phyloP scores from a whole-genome alignment of 2,113 vertebrate species.

The Pachyramphus minor region DNA sequence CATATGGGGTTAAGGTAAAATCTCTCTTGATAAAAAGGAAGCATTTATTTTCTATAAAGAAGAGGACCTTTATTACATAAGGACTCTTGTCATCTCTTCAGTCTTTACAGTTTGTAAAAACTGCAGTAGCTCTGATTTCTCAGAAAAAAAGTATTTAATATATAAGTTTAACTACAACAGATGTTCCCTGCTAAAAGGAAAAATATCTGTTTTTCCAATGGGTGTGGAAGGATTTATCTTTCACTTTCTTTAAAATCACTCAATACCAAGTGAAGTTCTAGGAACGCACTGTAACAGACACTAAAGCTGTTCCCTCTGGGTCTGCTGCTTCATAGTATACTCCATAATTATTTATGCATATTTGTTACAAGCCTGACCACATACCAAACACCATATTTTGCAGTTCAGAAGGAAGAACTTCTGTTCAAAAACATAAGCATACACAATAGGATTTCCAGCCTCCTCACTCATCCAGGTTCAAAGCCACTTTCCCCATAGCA shows the following conservation, averaged over 20 bases:
- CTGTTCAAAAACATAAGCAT: not conserved
- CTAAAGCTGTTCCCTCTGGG: not conserved
- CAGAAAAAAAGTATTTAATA: not conserved
- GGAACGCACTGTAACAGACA: not conserved
- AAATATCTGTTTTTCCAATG: constrained; percentile 33
- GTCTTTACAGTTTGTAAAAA: not conserved
- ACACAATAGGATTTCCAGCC: constrained; percentile 27
- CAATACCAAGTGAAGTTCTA: constrained; percentile 6
- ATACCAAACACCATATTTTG: not conserved
- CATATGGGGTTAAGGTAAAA: not conserved
- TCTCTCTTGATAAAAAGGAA: not conserved
- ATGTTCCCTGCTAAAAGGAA: constrained; percentile 29
- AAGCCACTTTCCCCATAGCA: not conserved
- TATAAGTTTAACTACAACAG: constrained; percentile 5
- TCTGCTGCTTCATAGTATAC: not conserved
- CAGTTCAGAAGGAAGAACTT: not conserved
- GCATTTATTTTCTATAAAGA: not conserved
- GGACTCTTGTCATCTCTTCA: not conserved
- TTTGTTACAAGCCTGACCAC: not conserved
- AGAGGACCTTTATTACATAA: not conserved
- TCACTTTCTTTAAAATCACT: not conserved
- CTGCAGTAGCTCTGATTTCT: not conserved
- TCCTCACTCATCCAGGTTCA: not conserved
- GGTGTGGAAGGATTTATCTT: constrained; percentile 24
- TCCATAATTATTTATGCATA: not conserved